Evolutionary conservation across 2,797 vertebrate genomes (phyloP).

Genomic region (Loriculus beryllinus): DNA sequence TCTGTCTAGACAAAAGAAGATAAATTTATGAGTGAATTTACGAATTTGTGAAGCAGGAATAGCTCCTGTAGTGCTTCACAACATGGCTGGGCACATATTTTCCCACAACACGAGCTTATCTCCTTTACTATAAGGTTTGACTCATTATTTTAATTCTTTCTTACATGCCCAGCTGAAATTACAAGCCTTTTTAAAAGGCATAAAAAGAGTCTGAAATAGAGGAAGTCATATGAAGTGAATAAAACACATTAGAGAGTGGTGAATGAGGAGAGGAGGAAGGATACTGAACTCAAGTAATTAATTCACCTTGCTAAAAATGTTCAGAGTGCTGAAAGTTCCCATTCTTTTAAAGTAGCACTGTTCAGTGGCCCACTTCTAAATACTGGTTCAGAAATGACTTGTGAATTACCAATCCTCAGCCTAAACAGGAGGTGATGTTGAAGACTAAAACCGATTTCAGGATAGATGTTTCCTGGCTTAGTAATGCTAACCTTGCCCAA

Average conservation of each 20-base stretch:
- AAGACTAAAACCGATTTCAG: background rate
- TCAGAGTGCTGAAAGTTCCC: background rate
- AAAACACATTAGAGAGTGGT: background rate
- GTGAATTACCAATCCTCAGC: background rate
- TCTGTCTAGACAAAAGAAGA: background rate
- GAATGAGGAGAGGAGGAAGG: background rate
- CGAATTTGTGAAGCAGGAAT: background rate
- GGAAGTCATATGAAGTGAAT: background rate
- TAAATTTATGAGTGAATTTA: background rate
- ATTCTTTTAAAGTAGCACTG: background rate
- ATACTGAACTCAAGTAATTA: background rate
- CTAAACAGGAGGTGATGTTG: background rate
- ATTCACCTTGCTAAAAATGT: background rate
- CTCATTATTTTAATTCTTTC: background rate
- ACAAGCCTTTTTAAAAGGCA: background rate
- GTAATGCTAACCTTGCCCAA: background rate
- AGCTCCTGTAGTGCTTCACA: background rate
- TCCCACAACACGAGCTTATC: background rate
- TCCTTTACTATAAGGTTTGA: background rate
- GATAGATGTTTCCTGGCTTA: background rate
- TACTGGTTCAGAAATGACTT: background rate
- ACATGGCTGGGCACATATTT: rapidly evolving
- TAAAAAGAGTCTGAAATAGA: background rate
- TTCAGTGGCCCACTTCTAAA: background rate
- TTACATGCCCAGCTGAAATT: background rate